Evolutionary conservation across 2,797 vertebrate genomes (phyloP), one percentile per base, ranked within the genome.

Genomic region (Acrossocheilus fasciatus): DNA sequence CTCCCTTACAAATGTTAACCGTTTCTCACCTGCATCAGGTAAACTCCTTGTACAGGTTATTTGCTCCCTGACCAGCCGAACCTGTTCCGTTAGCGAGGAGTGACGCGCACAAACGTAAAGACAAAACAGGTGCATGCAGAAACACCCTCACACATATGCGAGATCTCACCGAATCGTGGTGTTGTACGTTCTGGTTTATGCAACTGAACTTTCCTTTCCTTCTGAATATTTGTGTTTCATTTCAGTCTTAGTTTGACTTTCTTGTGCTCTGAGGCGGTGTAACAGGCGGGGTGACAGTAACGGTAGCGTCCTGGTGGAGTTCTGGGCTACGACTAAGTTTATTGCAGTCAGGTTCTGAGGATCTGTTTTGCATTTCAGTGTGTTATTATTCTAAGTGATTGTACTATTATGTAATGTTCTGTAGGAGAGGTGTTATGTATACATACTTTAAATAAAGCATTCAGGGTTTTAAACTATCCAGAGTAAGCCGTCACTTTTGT

Each of bases 391-490:
- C 76, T 94, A 94, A 94, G 95, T 96, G 95, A 95, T 95, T 96
- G 95, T 96, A 96, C 92, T 93, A 94, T 96, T 95, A 94, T 94
- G 95, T 96, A 95, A 94, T 92, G 92, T 90, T 86, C 92, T 95
- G 95, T 96, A 96, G 95, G 95, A 95, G 93, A 95, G 95, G 93
- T 96, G 95, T 95, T 93, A 95, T 94, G 95, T 96, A 96, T 95
- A 94, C 94, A 95, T 96, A 96, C 95, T 96, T 96, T 96, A 93
- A 96, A 96, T 96, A 96, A 96, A 96, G 94, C 92, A 96, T 95
- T 96, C 95, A 96, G 95, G 94, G 94, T 94, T 95, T 95, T 93
- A 93, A 94, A 93, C 87, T 75, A 50, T 76, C 18, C 4, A 17
- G 1, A 7, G 14, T 0, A n/a, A n/a, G 59, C 62, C 14, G 8